Percentiles rank a stretch among this genome's conserved stretches.
These are phyloP conservation scores for Musca vetustissima DNA, from an alignment of 1,140 invertebrate species.

Conservation along the genomic window DNA sequence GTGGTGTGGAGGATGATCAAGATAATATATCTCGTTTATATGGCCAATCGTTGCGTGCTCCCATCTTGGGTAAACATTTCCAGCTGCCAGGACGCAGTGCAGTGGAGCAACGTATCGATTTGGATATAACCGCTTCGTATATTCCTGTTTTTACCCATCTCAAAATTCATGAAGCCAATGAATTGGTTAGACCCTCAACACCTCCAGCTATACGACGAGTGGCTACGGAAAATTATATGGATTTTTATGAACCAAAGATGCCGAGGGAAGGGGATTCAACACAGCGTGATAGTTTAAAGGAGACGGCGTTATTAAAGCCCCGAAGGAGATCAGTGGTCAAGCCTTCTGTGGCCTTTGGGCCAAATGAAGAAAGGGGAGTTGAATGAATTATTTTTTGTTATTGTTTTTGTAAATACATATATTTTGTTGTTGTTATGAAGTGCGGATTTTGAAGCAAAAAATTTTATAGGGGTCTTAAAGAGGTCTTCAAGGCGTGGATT, in stretches of 20 bases:
- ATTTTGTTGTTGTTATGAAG: no score
- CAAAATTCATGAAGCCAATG: slow-evolving; percentile 56
- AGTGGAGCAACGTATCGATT: slow-evolving; percentile 46
- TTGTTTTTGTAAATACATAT: not conserved
- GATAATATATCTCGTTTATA: slow-evolving; percentile 39
- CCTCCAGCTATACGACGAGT: slow-evolving; percentile 56
- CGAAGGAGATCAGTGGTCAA: no score
- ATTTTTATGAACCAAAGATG: slow-evolving; percentile 32
- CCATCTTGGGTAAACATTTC: slow-evolving; percentile 58
- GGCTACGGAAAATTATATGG: slow-evolving; percentile 37
- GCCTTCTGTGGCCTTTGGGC: no score
- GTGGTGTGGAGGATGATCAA: not conserved
- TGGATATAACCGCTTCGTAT: slow-evolving; percentile 60
- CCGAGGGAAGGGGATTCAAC: no score
- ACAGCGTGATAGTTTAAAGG: no score
- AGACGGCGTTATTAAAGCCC: no score
- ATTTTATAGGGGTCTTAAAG: no score
- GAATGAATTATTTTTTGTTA: not conserved
- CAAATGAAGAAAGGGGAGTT: no score
- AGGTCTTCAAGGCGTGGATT: no score
- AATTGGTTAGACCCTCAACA: slow-evolving; percentile 56
- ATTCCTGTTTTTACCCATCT: slow-evolving; percentile 63
- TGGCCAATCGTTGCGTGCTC: slow-evolving; percentile 54
- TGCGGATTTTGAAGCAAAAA: no score
- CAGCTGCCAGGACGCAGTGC: slow-evolving; percentile 52